These are phyloP conservation scores for Anthrax anthrax DNA, from an alignment of 2,888 invertebrate species.

Conservation along the genomic window DNA sequence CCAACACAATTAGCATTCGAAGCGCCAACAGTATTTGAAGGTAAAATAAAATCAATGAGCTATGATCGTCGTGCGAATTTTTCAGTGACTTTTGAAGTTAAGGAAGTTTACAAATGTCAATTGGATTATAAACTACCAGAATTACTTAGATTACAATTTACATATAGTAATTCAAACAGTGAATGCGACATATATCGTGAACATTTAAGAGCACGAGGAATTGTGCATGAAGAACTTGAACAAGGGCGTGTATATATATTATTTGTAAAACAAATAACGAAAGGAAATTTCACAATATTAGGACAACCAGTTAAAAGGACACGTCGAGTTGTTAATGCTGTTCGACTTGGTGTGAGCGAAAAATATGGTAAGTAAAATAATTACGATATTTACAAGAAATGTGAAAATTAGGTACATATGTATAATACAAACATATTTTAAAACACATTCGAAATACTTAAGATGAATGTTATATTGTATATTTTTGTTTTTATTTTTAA, in stretches of 20 bases:
- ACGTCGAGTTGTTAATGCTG: conserved; percentile 25
- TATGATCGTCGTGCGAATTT: conserved; percentile 42
- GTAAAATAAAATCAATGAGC: conserved; percentile 48
- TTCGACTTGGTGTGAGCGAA: conserved; percentile 32
- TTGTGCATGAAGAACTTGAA: conserved; percentile 25
- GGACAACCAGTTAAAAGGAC: conserved; percentile 32
- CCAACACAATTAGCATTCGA: conserved; percentile 48
- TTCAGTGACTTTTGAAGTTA: conserved; percentile 51
- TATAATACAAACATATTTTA: too few species aligned
- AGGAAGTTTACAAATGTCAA: conserved; percentile 46
- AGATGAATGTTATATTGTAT: too few species aligned
- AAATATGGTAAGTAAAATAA: conserved; percentile 32
- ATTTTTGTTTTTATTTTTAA: too few species aligned
- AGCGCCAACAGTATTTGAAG: conserved; percentile 51
- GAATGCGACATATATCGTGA: conserved; percentile 35
- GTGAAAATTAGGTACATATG: too few species aligned
- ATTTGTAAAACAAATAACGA: conserved; percentile 33
- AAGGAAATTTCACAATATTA: conserved; percentile 32
- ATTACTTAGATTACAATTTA: conserved; percentile 30
- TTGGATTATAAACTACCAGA: conserved; percentile 29
- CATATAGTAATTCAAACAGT: conserved; percentile 26
- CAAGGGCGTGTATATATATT: conserved; percentile 30
- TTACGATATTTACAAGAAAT: too few species aligned
- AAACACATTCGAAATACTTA: too few species aligned
- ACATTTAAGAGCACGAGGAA: conserved; percentile 26